Evolutionary conservation across 1,140 invertebrate species (phyloP), one percentile per base, ranked within the genome.

Genomic region (Orchesella cincta): DNA sequence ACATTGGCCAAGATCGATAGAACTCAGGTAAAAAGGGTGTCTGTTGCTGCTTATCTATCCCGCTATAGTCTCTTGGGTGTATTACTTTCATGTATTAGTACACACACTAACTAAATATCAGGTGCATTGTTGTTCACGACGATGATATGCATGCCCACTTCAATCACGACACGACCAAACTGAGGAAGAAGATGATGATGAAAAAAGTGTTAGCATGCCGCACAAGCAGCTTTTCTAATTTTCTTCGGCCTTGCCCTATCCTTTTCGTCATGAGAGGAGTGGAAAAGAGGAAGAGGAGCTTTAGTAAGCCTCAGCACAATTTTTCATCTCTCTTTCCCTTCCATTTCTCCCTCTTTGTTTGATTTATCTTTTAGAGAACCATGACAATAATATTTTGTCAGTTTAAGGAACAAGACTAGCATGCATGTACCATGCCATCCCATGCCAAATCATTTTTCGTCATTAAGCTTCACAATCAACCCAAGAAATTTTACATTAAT

Each of bases 11-110:
- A 82, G 76, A 75, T 82, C 54, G 81, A 82, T 76, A 79, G 51
- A 34, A 34, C 79, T 70, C 79, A 82, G 81, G 81, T 82, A 78
- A 78, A 18, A 73, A 57, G 26, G n/a, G n/a, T n/a, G n/a, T n/a
- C n/a, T n/a, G n/a, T n/a, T n/a, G n/a, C n/a, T n/a, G n/a, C n/a
- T n/a, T n/a, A n/a, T n/a, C n/a, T n/a, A n/a, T n/a, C n/a, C n/a
- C n/a, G n/a, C n/a, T n/a, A n/a, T n/a, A n/a, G n/a, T n/a, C n/a
- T n/a, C n/a, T n/a, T n/a, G n/a, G n/a, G n/a, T n/a, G n/a, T n/a
- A n/a, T n/a, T n/a, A n/a, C n/a, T n/a, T n/a, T n/a, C n/a, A n/a
- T n/a, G n/a, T n/a, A n/a, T n/a, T n/a, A n/a, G n/a, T n/a, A n/a
- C n/a, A n/a, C n/a, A n/a, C n/a, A n/a, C n/a, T n/a, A n/a, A n/a